phyloP scores from a whole-genome alignment of 2,113 vertebrate genomes.

The Salvelinus fontinalis region DNA sequence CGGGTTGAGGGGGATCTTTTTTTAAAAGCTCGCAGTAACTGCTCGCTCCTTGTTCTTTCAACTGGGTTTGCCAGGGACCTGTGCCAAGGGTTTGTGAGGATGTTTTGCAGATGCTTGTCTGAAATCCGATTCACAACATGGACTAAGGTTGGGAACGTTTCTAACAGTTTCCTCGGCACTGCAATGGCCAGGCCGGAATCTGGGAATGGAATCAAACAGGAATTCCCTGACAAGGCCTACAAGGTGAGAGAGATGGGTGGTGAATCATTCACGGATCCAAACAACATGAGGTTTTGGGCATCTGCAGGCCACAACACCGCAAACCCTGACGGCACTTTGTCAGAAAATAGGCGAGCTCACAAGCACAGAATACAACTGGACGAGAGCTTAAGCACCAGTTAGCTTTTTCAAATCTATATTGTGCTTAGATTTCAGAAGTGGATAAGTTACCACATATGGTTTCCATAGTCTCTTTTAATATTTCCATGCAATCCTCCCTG shows the following conservation, averaged over 20 bases:
- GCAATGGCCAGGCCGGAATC: neutral
- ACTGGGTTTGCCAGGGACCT: neutral
- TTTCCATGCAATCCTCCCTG: neutral
- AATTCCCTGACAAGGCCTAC: neutral
- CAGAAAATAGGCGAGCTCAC: neutral
- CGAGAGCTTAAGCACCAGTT: neutral
- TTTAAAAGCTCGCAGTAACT: neutral
- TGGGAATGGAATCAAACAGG: neutral
- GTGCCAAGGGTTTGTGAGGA: conserved; percentile 27
- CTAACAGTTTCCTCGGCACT: conserved; percentile 8
- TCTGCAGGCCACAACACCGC: neutral
- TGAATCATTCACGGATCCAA: neutral
- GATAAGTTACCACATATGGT: neutral
- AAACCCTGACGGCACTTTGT: neutral
- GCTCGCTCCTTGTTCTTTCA: conserved; percentile 24
- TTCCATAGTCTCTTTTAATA: neutral
- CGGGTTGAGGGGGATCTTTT: neutral
- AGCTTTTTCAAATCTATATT: neutral
- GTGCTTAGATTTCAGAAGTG: neutral
- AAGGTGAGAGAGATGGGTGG: neutral
- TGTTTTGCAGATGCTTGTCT: conserved; percentile 39
- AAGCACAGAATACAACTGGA: neutral
- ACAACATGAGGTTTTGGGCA: neutral
- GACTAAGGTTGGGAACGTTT: neutral
- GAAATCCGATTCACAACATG: conserved; percentile 8